Conservation (phyloP, 30 jellyfish, hydroid and myxozoan genomes). For the Aurelia sp. region DNA sequence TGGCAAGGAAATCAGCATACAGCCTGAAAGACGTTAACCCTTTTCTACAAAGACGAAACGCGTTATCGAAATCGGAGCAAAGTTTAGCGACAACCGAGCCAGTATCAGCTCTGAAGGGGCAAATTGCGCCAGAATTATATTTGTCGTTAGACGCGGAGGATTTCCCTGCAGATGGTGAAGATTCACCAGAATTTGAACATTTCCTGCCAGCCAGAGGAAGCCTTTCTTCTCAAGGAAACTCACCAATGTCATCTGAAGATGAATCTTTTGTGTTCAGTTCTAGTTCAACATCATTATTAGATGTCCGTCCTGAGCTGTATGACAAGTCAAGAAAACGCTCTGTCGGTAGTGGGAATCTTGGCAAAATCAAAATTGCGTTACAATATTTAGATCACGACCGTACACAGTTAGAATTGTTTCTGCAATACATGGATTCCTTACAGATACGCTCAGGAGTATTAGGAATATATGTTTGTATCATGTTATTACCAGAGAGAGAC, state of each 20-base stretch:
- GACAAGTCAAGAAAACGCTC: conserved; percentile 14
- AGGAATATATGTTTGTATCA: conserved; percentile 6
- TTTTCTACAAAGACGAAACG: conserved; percentile 39
- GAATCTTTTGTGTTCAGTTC: background rate
- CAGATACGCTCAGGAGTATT: background rate
- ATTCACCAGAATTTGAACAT: background rate
- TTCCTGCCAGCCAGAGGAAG: conserved; percentile 21
- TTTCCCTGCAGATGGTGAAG: background rate
- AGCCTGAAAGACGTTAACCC: conserved; percentile 31
- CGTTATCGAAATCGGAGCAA: conserved; percentile 38
- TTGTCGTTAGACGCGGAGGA: background rate
- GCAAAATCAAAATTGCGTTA: background rate
- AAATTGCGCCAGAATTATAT: conserved; percentile 29
- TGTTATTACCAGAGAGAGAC: conserved; percentile 57
- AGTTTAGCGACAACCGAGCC: background rate
- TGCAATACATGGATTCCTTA: background rate
- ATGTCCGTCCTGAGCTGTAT: conserved; percentile 31
- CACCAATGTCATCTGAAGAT: conserved; percentile 39
- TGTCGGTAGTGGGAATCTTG: conserved; percentile 20
- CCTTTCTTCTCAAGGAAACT: conserved; percentile 3
- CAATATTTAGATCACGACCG: conserved; percentile 13
- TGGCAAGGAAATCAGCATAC: background rate
- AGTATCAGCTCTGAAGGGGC: background rate
- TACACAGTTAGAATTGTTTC: background rate
- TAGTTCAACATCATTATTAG: background rate